These are phyloP conservation scores for Danio tinwini DNA, from an alignment of 2,797 vertebrate species.

Conservation along the genomic window DNA sequence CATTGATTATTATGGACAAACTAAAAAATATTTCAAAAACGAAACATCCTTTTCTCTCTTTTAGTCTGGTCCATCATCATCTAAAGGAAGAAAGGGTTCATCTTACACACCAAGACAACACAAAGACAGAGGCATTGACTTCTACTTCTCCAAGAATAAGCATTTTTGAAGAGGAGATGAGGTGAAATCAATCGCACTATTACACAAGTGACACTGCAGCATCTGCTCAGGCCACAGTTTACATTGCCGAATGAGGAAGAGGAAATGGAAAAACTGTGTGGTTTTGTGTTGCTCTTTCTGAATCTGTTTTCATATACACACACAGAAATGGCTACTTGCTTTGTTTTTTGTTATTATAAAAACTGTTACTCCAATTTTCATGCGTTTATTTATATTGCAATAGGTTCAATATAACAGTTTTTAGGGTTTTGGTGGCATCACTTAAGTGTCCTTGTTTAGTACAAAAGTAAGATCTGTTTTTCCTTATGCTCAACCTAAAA, in stretches of 20 bases:
- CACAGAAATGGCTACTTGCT: not conserved
- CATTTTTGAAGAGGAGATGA: slow-evolving; percentile 59
- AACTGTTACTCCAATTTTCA: not conserved
- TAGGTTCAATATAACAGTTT: not conserved
- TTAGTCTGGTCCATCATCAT: slow-evolving; percentile 58
- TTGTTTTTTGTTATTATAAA: not conserved
- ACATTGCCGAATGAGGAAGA: slow-evolving; percentile 15
- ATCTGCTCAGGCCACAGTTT: not conserved
- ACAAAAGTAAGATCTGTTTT: not conserved
- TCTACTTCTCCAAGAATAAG: slow-evolving; percentile 85
- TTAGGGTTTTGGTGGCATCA: not conserved
- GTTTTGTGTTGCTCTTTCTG: not conserved
- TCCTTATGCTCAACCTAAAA: not conserved
- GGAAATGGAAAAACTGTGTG: slow-evolving; percentile 8
- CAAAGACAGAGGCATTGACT: slow-evolving; percentile 80
- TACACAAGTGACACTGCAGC: not conserved
- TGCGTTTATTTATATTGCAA: not conserved
- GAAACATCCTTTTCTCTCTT: not conserved
- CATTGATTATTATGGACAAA: not conserved
- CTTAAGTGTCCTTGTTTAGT: not conserved
- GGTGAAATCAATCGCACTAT: not conserved
- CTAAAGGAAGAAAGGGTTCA: slow-evolving; percentile 72
- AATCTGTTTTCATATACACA: not conserved
- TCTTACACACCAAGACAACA: slow-evolving; percentile 72
- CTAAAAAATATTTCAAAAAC: not conserved